phyloP scores from a whole-genome alignment of 2,113 vertebrate genomes.

The Tricholaema leucomelas region DNA sequence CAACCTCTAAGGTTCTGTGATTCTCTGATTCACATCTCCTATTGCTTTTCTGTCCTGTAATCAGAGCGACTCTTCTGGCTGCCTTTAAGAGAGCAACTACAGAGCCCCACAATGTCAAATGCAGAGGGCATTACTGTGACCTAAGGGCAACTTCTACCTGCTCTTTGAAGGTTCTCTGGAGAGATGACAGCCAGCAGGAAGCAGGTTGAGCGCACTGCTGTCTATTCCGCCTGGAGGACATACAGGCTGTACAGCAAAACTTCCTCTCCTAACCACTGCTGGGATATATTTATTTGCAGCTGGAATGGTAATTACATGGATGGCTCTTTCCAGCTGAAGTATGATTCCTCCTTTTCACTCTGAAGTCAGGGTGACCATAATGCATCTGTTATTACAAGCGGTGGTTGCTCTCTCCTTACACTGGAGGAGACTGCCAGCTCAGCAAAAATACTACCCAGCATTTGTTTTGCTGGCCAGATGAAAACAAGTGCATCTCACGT shows the following conservation, averaged over 20 bases:
- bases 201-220: neutral
- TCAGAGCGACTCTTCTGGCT: neutral
- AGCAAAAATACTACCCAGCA: conserved; percentile 53
- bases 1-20: too few relatives aligned
- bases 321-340: conserved; percentile 60
- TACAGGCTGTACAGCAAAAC: conserved; percentile 18
- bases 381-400: conserved; percentile 74
- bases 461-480: conserved; percentile 22
- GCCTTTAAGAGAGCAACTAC: neutral
- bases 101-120: neutral
- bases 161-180: neutral
- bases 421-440: conserved; percentile 58
- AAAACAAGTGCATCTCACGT: conserved; percentile 20
- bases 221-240: conserved; percentile 47
- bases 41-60: neutral
- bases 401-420: conserved; percentile 58
- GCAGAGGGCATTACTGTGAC: neutral
- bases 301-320: conserved; percentile 75
- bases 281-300: conserved; percentile 73
- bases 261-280: conserved; percentile 57
- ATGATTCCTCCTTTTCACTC: conserved; percentile 55
- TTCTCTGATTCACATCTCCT: neutral
- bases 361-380: conserved; percentile 63
- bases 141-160: neutral
- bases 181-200: neutral